Conservation (phyloP, 2,888 invertebrate genomes). For the Aspidiotus destructor region DNA sequence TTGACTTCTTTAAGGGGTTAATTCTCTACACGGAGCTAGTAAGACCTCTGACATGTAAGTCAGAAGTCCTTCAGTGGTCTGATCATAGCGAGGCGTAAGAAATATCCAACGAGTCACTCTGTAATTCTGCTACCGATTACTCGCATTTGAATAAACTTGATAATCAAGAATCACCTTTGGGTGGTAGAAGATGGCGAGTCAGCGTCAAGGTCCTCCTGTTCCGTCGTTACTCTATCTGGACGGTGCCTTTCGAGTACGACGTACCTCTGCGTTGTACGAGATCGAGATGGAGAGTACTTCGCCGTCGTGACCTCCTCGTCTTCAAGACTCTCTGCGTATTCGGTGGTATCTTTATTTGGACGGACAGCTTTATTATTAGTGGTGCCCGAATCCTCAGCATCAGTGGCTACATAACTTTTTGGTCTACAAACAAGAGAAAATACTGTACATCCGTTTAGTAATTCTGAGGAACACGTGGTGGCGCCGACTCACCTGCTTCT, state of each 20-base stretch:
- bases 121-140: neutral
- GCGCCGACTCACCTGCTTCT: conserved; percentile 45
- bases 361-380: conserved; percentile 29
- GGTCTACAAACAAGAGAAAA: conserved; percentile 23
- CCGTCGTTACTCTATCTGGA: conserved; percentile 41
- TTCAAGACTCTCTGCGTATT: conserved; percentile 40
- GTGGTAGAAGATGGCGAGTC: conserved; percentile 27
- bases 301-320: conserved; percentile 36
- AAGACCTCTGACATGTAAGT: no score
- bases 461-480: neutral
- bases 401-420: conserved; percentile 27
- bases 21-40: no score
- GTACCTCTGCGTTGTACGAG: conserved; percentile 48
- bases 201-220: conserved; percentile 25
- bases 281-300: conserved; percentile 15
- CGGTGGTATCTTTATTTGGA: conserved; percentile 33
- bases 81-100: neutral
- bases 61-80: no score
- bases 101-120: neutral
- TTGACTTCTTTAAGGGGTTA: no score
- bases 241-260: conserved; percentile 56
- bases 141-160: neutral
- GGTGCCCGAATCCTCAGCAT: conserved; percentile 22
- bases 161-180: conserved; percentile 29
- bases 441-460: neutral